A percentile compares a stretch with the other conserved stretches of the same genome.
These are phyloP conservation scores for Neotragus pygmaeus DNA, from an alignment of 2,113 vertebrate species.

Conservation along the genomic window DNA sequence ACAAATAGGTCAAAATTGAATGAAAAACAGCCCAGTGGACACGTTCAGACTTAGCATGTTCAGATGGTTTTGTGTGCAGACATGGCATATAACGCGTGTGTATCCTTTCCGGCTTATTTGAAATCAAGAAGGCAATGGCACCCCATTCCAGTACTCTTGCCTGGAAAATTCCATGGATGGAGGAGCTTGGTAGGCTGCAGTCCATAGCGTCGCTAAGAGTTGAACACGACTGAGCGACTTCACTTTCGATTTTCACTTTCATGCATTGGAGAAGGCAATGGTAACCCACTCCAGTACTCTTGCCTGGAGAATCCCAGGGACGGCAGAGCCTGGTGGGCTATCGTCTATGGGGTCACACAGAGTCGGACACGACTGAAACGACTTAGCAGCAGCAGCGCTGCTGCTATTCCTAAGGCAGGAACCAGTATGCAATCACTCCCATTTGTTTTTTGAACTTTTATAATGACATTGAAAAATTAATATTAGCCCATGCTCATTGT, in stretches of 20 bases:
- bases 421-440: not conserved
- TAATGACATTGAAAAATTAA: conserved; percentile 29
- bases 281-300: too few relatives aligned
- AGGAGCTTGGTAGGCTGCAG: too few relatives aligned
- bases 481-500: not conserved
- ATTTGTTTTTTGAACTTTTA: conserved; percentile 33
- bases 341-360: accelerated
- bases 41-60: not conserved
- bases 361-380: too few relatives aligned
- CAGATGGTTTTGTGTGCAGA: not conserved
- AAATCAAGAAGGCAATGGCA: not conserved
- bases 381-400: not conserved
- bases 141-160: too few relatives aligned
- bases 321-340: too few relatives aligned
- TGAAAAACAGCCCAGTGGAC: not conserved
- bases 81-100: too few relatives aligned
- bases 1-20: not conserved
- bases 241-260: too few relatives aligned
- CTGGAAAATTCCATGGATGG: too few relatives aligned
- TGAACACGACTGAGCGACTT: too few relatives aligned
- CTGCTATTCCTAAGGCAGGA: not conserved
- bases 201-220: too few relatives aligned
- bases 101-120: not conserved
- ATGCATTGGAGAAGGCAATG: too few relatives aligned
- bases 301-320: too few relatives aligned